phyloP scores from a whole-genome alignment of 1,140 invertebrate genomes.

The Pogonomyrmex californicus region DNA sequence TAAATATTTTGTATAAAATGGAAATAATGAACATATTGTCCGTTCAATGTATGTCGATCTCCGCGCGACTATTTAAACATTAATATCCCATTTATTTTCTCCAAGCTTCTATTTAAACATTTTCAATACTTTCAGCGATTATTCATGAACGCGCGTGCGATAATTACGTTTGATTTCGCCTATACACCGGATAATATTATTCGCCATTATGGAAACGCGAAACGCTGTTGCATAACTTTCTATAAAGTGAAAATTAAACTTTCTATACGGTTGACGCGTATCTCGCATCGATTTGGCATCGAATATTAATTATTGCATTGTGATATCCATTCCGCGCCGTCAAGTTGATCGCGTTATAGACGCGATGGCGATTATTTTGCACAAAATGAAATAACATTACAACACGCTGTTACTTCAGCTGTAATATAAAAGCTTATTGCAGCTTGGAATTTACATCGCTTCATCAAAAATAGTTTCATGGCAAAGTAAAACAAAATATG shows the following conservation, averaged over 20 bases:
- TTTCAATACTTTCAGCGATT: slow-evolving; percentile 34
- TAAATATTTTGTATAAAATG: not conserved
- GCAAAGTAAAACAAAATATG: not conserved
- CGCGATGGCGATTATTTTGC: slow-evolving; percentile 53
- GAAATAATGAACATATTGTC: not conserved
- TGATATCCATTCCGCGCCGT: slow-evolving; percentile 55
- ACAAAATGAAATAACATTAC: slow-evolving; percentile 30
- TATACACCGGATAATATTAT: slow-evolving; percentile 47
- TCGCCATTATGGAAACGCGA: slow-evolving; percentile 54
- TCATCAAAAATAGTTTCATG: not conserved
- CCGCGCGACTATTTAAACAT: slow-evolving; percentile 26
- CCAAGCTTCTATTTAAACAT: slow-evolving; percentile 23
- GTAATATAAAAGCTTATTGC: not conserved
- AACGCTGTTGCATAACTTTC: slow-evolving; percentile 52
- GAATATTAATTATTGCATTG: slow-evolving; percentile 57
- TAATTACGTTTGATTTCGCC: slow-evolving; percentile 58
- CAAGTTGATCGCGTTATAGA: slow-evolving; percentile 54
- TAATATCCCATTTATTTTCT: slow-evolving; percentile 38
- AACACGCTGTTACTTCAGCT: slow-evolving; percentile 20
- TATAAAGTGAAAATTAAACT: slow-evolving; percentile 62
- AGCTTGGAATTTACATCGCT: slow-evolving; percentile 19
- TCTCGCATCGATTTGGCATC: slow-evolving; percentile 46
- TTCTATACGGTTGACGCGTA: slow-evolving; percentile 56
- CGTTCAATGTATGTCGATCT: not conserved
- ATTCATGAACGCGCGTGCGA: slow-evolving; percentile 1